Evolutionary conservation across 2,797 vertebrate species (phyloP).

Genomic region (Tokudaia muenninki): DNA sequence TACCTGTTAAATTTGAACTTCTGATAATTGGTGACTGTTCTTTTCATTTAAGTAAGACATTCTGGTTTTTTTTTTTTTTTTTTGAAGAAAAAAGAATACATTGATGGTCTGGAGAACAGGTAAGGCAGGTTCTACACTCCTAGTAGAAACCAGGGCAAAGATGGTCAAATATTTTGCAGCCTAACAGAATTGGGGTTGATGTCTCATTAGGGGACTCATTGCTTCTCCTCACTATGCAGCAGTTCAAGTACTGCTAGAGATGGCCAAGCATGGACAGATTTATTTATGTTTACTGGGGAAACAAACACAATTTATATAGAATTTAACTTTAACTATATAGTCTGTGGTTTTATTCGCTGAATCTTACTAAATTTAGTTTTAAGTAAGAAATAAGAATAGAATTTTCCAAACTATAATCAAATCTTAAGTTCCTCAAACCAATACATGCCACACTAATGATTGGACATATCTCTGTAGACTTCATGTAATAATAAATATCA

Average conservation of each 20-base stretch:
- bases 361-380: background rate
- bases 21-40: background rate
- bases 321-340: background rate
- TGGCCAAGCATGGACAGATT: rapidly evolving
- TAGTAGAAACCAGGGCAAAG: background rate
- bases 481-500: constrained; percentile 4
- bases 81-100: constrained; percentile 97
- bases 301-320: background rate
- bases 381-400: background rate
- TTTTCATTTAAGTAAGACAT: background rate
- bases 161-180: background rate
- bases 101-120: constrained; percentile 95
- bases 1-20: background rate
- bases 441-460: background rate
- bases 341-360: background rate
- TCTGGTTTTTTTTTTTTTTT: too few relatives aligned
- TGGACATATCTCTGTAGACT: background rate
- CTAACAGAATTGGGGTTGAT: background rate
- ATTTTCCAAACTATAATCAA: background rate
- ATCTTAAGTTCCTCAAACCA: background rate
- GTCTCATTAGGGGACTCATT: too few relatives aligned
- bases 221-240: too few relatives aligned
- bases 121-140: constrained; percentile 67
- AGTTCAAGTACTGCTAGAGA: background rate
- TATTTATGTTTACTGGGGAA: background rate